Base-by-base conservation (phyloP, 2,888 invertebrate genomes). In the Margaritifera margaritifera region DNA sequence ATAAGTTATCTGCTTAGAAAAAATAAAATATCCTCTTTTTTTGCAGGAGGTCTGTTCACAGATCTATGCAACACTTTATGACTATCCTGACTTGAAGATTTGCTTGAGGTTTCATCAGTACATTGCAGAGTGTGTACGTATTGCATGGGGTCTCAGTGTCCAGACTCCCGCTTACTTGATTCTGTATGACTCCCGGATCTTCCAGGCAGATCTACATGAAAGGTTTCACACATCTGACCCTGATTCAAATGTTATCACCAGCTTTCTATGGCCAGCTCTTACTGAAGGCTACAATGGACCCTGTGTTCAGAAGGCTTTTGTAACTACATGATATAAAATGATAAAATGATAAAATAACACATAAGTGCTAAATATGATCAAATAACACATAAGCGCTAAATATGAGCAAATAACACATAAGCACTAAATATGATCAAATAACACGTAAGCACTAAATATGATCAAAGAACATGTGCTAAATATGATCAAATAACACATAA, bases 11-110 rank as follows among this genome's bases (percentile, higher is more conserved):
- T 31, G 31, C 8, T 31, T 6, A 31, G 31, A 8, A 31, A 31
- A 31, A 31, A 42, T 11, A 42, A 42, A 8, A 42, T 11, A 50
- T 62, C 56, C 25, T 68, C 51, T 68, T 68, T 20, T 24, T 66
- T 71, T 71, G 20, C 87, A 93, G 92, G 92, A 93, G 82, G 93
- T 93, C 2, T 91, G 92, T 74, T 89, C 91, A 51, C 93, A 95
- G 92, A 93, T 98, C 77, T 93, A 96, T 90, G 94, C 94, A 78
- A 97, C 97, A 0, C 92, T 98, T 24, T 96, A 95, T 86, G 98
- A 98, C 91, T 98, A 97, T 91, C 96, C 96, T 52, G 95, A 96
- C 88, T 92, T 98, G 84, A 94, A 94, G 79, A 91, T 92, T 1
- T 97, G 96, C 88, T 92, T 92, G 1, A 94, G 94, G 50, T 92